These are phyloP conservation scores for Tokudaia muenninki DNA, from an alignment of 2,797 vertebrate genomes.

Conservation along the genomic window DNA sequence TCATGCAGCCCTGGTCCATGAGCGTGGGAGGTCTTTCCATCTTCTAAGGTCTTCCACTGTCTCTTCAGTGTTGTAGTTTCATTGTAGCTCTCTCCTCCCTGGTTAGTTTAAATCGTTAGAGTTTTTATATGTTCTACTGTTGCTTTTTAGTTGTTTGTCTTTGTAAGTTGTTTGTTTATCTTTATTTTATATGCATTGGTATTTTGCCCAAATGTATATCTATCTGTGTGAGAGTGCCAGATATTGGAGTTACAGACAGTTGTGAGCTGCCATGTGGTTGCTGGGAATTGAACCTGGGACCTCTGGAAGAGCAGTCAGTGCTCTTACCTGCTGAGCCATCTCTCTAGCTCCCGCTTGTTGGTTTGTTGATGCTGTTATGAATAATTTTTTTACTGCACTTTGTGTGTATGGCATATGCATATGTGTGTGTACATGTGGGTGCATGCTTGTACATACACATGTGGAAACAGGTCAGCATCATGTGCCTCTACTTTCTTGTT, in stretches of 20 bases:
- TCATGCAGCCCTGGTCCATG: neutral
- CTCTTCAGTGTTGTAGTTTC: neutral
- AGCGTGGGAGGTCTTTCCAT: neutral
- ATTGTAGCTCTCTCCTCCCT: neutral
- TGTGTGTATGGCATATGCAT: neutral
- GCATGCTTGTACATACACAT: neutral
- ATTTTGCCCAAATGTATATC: too few species aligned
- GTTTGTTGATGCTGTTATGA: neutral
- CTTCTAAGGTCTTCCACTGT: neutral
- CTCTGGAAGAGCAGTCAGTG: neutral
- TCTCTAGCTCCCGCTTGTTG: too few species aligned
- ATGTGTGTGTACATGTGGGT: neutral
- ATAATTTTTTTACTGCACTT: neutral
- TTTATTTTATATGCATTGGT: too few species aligned
- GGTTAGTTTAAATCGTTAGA: neutral
- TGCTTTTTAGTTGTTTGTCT: neutral
- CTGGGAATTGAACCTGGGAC: neutral
- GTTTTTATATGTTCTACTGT: neutral
- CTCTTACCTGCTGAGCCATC: too few species aligned
- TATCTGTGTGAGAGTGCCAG: too few species aligned
- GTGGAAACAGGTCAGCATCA: neutral
- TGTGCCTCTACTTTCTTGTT: neutral
- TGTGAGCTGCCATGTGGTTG: neutral
- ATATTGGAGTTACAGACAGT: too few species aligned
- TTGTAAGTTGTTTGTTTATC: neutral